Evolutionary conservation across 1,140 invertebrate species (phyloP).

Genomic region (Brachionus koreanus): DNA sequence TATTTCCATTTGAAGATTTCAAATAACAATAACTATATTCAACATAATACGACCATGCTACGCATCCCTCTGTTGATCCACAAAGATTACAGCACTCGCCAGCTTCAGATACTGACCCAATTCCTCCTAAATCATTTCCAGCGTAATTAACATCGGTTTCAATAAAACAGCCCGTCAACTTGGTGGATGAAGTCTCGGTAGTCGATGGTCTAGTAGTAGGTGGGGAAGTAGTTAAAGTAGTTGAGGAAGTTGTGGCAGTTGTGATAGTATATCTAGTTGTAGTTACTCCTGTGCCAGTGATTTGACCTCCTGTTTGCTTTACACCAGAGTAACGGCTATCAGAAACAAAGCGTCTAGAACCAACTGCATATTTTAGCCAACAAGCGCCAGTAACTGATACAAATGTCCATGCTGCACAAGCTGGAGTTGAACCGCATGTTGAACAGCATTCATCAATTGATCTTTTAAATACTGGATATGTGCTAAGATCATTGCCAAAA

Average conservation of each 20-base stretch:
- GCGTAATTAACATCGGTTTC: slow-evolving; percentile 15
- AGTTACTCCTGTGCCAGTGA: not conserved
- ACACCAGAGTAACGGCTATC: slow-evolving; percentile 14
- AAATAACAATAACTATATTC: slow-evolving; percentile 34
- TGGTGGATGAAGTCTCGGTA: not conserved
- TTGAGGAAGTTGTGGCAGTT: not conserved
- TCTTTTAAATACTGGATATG: not conserved
- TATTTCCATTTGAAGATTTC: not conserved
- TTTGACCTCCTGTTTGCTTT: not conserved
- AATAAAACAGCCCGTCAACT: slow-evolving; percentile 13
- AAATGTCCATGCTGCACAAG: slow-evolving; percentile 22
- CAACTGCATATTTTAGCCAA: slow-evolving; percentile 36
- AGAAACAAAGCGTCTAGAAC: not conserved
- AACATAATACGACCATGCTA: slow-evolving; percentile 27
- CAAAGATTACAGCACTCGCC: slow-evolving; percentile 38
- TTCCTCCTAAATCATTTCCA: not conserved
- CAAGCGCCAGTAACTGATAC: not conserved
- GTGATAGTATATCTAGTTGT: not conserved
- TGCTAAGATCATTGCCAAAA: slow-evolving; percentile 29
- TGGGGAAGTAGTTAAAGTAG: not conserved
- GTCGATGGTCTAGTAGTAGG: not conserved
- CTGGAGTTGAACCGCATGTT: not conserved
- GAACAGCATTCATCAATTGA: slow-evolving; percentile 15
- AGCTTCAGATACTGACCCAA: not conserved
- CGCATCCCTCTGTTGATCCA: not conserved